Evolutionary conservation across 2,888 invertebrate species (phyloP).

Genomic region (Electrophaes corylata): DNA sequence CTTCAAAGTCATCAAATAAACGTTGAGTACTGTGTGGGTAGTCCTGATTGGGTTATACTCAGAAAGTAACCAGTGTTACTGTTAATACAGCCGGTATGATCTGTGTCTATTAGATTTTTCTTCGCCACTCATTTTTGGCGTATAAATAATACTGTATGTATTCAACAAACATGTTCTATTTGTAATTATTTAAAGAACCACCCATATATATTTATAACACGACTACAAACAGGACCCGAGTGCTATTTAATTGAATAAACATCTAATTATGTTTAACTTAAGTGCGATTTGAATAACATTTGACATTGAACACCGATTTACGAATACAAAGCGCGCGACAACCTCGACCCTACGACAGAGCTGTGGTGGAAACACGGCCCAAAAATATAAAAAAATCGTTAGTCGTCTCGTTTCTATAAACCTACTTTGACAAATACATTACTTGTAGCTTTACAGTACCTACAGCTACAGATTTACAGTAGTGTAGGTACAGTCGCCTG

Average conservation of each 20-base stretch:
- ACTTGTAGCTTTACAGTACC: no score
- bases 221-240: constrained; percentile 59
- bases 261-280: constrained; percentile 51
- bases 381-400: background rate
- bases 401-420: background rate
- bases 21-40: no score
- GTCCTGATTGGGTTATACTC: no score
- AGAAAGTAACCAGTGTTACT: no score
- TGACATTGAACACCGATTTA: constrained; percentile 53
- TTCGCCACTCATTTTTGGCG: background rate
- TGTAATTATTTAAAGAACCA: constrained; percentile 34
- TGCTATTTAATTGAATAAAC: constrained; percentile 53
- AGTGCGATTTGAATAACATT: constrained; percentile 50
- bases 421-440: constrained; percentile 6
- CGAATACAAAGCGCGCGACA: constrained; percentile 61
- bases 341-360: constrained; percentile 53
- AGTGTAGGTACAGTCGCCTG: no score
- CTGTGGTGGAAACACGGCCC: background rate
- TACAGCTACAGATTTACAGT: no score
- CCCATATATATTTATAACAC: constrained; percentile 37
- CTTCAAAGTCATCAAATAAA: no score
- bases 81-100: no score
- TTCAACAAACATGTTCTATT: background rate
- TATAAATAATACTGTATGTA: background rate
- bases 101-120: no score